These are phyloP conservation scores for Knipowitschia caucasica DNA, from an alignment of 2,797 vertebrate genomes.

Conservation along the genomic window DNA sequence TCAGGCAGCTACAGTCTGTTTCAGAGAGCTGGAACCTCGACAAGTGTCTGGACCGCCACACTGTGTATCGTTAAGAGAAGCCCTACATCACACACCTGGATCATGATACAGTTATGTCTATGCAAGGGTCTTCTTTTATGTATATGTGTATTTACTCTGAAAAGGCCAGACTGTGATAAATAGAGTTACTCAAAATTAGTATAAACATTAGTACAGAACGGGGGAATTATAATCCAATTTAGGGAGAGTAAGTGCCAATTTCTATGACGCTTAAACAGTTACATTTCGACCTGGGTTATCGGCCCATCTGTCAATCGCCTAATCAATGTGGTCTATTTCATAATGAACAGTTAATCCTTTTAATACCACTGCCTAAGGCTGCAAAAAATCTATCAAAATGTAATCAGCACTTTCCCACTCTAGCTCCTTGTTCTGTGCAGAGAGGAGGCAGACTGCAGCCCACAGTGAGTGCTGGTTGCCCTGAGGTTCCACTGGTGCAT, in stretches of 20 bases:
- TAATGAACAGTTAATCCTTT: conserved; percentile 84
- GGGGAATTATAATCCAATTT: conserved; percentile 69
- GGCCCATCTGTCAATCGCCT: conserved; percentile 72
- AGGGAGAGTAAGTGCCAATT: conserved; percentile 68
- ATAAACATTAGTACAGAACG: conserved; percentile 62
- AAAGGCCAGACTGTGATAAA: conserved; percentile 50
- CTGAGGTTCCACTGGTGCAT: conserved; percentile 62
- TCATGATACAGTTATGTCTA: conserved; percentile 11
- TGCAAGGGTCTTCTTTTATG: background rate
- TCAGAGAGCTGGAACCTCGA: conserved; percentile 48
- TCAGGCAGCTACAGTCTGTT: conserved; percentile 48
- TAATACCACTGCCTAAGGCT: conserved; percentile 76
- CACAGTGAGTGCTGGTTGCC: conserved; percentile 53
- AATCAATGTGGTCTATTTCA: conserved; percentile 75
- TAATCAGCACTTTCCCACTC: conserved; percentile 65
- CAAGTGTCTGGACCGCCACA: conserved; percentile 40
- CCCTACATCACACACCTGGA: conserved; percentile 12
- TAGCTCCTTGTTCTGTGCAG: conserved; percentile 52
- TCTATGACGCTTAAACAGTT: conserved; percentile 72
- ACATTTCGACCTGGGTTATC: conserved; percentile 73
- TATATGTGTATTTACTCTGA: conserved; percentile 35
- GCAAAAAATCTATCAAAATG: conserved; percentile 81
- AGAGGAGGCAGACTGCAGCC: conserved; percentile 54
- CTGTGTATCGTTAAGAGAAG: conserved; percentile 66
- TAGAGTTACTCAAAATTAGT: conserved; percentile 50